Evolutionary conservation across 2,888 invertebrate genomes (phyloP).

Genomic region (Hirtodrosophila cameraria): DNA sequence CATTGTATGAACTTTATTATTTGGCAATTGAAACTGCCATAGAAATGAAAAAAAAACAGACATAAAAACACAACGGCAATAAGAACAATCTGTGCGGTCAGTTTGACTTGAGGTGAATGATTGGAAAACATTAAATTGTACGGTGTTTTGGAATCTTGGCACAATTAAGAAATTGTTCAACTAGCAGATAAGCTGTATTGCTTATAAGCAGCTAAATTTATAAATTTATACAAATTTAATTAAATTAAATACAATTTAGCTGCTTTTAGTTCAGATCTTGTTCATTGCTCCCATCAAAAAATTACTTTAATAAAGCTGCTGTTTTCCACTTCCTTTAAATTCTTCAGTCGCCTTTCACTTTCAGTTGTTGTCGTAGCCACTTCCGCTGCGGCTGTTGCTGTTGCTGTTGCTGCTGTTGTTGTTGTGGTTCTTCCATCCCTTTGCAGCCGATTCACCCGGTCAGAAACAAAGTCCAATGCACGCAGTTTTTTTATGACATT

Average conservation of each 20-base stretch:
- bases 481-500: slow-evolving; percentile 60
- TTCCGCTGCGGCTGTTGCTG: slow-evolving; percentile 37
- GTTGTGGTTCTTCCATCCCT: slow-evolving; percentile 15
- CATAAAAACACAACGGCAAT: slow-evolving; percentile 5
- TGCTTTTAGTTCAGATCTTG: slow-evolving; percentile 3
- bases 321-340: slow-evolving; percentile 60
- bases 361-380: slow-evolving; percentile 45
- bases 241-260: too few relatives aligned
- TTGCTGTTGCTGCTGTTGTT: slow-evolving; percentile 30
- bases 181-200: too few relatives aligned
- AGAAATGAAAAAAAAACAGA: slow-evolving; percentile 16
- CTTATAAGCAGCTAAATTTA: not conserved
- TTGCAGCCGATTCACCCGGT: slow-evolving; percentile 3
- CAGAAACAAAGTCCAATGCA: slow-evolving; percentile 67
- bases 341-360: slow-evolving; percentile 70
- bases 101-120: slow-evolving; percentile 13
- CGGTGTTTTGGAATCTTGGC: not conserved
- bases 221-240: too few relatives aligned
- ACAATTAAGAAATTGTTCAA: not conserved
- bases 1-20: slow-evolving; percentile 53
- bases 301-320: slow-evolving; percentile 9
- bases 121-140: slow-evolving; percentile 13
- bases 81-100: slow-evolving; percentile 17
- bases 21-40: slow-evolving; percentile 62
- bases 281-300: slow-evolving; percentile 31